Conservation (phyloP, 2,797 vertebrate genomes). For the Emydoidea blandingii region DNA sequence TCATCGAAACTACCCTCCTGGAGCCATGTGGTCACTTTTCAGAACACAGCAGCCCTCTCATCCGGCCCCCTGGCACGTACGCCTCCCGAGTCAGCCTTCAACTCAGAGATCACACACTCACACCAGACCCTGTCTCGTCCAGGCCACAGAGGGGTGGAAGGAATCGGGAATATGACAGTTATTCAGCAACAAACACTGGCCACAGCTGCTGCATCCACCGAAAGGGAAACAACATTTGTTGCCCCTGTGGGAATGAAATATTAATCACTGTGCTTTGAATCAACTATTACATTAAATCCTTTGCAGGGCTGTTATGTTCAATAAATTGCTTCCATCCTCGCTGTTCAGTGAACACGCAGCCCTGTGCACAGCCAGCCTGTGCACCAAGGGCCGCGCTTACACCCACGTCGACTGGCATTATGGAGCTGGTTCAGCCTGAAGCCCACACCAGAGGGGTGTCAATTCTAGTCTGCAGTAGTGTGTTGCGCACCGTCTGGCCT, state of each 20-base stretch:
- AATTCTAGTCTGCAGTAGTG: too few relatives aligned
- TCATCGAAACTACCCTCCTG: background rate
- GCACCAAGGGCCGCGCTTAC: too few relatives aligned
- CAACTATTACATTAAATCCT: background rate
- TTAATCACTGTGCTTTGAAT: accelerated
- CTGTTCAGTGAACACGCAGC: background rate
- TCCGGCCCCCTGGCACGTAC: too few relatives aligned
- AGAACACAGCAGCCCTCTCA: too few relatives aligned
- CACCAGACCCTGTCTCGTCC: background rate
- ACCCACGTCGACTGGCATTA: background rate
- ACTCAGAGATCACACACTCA: too few relatives aligned
- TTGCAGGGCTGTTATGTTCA: background rate
- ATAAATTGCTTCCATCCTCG: background rate
- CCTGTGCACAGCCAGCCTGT: accelerated
- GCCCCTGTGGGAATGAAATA: background rate
- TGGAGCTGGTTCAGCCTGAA: background rate
- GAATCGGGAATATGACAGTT: too few relatives aligned
- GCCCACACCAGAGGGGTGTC: too few relatives aligned
- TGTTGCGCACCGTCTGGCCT: too few relatives aligned
- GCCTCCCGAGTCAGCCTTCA: too few relatives aligned
- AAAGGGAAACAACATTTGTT: background rate
- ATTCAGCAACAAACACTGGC: background rate
- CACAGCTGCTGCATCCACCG: accelerated
- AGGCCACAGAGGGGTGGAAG: background rate
- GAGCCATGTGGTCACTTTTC: background rate